Evolutionary conservation across 2,888 invertebrate genomes (phyloP).

Genomic region (Microdon myrmicae): DNA sequence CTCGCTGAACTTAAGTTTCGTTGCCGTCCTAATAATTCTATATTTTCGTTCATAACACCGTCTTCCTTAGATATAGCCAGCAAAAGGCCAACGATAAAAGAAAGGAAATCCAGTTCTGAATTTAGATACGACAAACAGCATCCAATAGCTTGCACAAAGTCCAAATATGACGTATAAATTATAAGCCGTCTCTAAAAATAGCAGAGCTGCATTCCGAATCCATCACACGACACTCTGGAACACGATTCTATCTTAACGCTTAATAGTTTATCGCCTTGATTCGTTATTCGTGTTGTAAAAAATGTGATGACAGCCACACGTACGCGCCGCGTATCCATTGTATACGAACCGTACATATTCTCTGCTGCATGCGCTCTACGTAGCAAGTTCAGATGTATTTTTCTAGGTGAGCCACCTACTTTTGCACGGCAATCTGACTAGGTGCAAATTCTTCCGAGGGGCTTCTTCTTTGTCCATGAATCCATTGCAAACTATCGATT

Average conservation of each 20-base stretch:
- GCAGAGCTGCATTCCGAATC: no score
- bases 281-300: conserved; percentile 36
- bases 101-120: conserved; percentile 28
- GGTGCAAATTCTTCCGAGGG: no score
- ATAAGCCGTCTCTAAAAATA: no score
- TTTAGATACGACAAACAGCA: conserved; percentile 8
- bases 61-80: conserved; percentile 14
- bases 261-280: conserved; percentile 44
- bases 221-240: conserved; percentile 22
- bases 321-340: conserved; percentile 8
- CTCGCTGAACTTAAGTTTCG: no score
- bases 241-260: conserved; percentile 29
- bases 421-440: conserved; percentile 7
- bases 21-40: no score
- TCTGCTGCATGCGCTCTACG: neutral
- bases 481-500: conserved; percentile 49
- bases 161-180: conserved; percentile 17
- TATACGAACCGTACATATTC: conserved; percentile 3
- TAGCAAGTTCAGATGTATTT: neutral
- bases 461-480: conserved; percentile 38
- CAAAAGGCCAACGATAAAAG: conserved; percentile 7
- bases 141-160: neutral
- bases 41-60: no score
- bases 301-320: conserved; percentile 31
- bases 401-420: conserved; percentile 38